phyloP scores from a whole-genome alignment of 2,113 vertebrate genomes.

The Herpetotheres cachinnans region DNA sequence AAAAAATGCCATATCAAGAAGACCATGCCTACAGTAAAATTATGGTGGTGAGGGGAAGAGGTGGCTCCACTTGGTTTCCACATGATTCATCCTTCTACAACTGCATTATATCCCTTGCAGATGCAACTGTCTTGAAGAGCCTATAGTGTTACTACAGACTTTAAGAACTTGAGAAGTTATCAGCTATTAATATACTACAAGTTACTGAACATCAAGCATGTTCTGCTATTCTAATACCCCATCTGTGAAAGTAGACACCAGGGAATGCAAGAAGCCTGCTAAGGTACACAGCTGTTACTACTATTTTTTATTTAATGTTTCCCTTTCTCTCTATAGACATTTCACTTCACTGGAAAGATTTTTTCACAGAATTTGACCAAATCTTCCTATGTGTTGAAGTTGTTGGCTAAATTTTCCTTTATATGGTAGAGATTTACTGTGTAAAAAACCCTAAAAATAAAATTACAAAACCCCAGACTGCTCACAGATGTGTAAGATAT shows the following conservation, averaged over 20 bases:
- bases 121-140: not conserved
- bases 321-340: not conserved
- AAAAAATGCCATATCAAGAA: not conserved
- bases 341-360: not conserved
- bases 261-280: not conserved
- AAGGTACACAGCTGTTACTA: not conserved
- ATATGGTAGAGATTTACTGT: not conserved
- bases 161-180: not conserved
- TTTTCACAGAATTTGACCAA: not conserved
- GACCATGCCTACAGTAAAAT: not conserved
- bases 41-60: not conserved
- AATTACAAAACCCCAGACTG: accelerated
- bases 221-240: not conserved
- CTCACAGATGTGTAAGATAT: not conserved
- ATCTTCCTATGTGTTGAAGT: not conserved
- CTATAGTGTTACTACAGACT: not conserved
- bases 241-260: not conserved
- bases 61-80: not conserved
- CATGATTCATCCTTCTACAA: not conserved
- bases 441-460: not conserved
- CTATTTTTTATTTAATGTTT: not conserved
- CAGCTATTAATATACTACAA: not conserved
- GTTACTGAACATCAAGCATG: not conserved
- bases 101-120: not conserved
- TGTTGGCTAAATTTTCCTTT: not conserved